phyloP scores from a whole-genome alignment of 2,113 vertebrate species.

The Rana temporaria region DNA sequence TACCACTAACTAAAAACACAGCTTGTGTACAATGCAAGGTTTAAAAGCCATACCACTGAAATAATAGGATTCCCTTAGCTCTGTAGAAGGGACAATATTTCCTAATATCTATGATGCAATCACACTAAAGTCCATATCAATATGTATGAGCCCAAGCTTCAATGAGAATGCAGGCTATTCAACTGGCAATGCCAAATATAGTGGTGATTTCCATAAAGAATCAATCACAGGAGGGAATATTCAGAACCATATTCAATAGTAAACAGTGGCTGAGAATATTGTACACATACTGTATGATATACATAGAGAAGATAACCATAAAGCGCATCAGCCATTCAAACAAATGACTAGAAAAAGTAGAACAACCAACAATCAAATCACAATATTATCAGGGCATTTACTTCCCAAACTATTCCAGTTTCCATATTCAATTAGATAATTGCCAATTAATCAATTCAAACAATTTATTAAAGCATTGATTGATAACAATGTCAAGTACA shows the following conservation, averaged over 20 bases:
- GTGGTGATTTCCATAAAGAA: not conserved
- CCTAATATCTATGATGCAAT: not conserved
- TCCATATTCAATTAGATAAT: not conserved
- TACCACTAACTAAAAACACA: not conserved
- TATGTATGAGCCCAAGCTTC: constrained; percentile 3
- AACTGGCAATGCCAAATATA: not conserved
- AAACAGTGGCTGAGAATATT: not conserved
- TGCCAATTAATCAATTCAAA: not conserved
- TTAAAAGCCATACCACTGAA: not conserved
- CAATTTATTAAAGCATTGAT: not conserved
- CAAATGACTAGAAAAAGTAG: not conserved
- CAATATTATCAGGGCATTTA: not conserved
- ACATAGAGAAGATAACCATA: not conserved
- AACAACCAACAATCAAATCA: not conserved
- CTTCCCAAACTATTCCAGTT: not conserved
- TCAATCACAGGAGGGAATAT: not conserved
- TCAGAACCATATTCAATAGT: not conserved
- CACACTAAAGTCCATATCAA: constrained; percentile 4
- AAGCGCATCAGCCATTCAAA: no score
- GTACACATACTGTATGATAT: not conserved
- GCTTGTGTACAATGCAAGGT: not conserved
- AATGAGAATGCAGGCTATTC: not conserved
- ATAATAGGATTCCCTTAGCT: no score
- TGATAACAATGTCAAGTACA: not conserved
- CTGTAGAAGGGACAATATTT: not conserved